Conservation (phyloP, 2,113 vertebrate genomes). For the Microtus ochrogaster region DNA sequence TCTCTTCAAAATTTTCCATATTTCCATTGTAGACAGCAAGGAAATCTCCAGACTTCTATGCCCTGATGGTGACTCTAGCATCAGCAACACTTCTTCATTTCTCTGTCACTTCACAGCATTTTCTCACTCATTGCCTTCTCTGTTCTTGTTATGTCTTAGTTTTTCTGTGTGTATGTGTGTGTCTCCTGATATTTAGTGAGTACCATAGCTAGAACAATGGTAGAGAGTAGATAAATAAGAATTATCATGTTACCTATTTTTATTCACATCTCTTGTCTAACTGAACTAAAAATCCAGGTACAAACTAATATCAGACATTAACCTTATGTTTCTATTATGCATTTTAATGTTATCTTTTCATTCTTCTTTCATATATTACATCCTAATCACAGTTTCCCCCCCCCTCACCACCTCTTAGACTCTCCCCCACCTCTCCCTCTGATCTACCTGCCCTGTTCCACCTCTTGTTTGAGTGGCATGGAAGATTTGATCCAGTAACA, state of each 20-base stretch:
- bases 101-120: not conserved
- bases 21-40: not conserved
- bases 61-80: not conserved
- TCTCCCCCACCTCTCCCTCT: too few relatives aligned
- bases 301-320: not conserved
- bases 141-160: not conserved
- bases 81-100: not conserved
- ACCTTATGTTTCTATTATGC: not conserved
- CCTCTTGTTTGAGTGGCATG: slow-evolving; percentile 92
- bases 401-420: too few relatives aligned
- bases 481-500: slow-evolving; percentile 96
- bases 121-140: not conserved
- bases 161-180: too few relatives aligned
- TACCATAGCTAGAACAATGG: not conserved
- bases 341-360: not conserved
- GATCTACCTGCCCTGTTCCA: too few relatives aligned
- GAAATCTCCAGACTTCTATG: not conserved
- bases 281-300: not conserved
- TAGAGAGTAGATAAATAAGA: not conserved
- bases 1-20: not conserved
- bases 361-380: not conserved
- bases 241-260: not conserved
- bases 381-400: not conserved
- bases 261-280: not conserved
- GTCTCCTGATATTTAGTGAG: not conserved